Evolutionary conservation across 2,888 invertebrate genomes (phyloP).

Genomic region (Habrosyne pyritoides): DNA sequence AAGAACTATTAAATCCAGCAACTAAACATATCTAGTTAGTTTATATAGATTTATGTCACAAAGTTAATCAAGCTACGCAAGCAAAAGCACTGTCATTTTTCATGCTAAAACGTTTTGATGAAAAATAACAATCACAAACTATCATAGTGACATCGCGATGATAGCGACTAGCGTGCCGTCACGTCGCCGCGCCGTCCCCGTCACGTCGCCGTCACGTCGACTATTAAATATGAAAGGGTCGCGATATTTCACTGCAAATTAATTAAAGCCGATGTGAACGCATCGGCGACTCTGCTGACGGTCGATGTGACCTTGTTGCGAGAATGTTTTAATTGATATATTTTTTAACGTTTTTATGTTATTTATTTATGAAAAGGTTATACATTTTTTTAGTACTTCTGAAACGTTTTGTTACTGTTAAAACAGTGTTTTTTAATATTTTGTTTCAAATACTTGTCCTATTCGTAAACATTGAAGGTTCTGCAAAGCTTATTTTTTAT

Average conservation of each 20-base stretch:
- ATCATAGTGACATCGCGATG: background rate
- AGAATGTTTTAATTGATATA: background rate
- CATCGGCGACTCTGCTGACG: background rate
- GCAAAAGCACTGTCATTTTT: background rate
- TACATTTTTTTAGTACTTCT: no score
- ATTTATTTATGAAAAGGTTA: no score
- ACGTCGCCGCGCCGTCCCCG: background rate
- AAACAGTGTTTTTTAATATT: no score
- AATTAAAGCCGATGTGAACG: conserved; percentile 4
- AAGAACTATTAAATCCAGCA: no score
- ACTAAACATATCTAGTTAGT: background rate
- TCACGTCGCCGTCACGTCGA: conserved; percentile 1
- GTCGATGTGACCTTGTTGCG: background rate
- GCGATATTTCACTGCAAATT: conserved; percentile 6
- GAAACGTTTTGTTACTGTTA: no score
- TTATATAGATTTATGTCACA: background rate
- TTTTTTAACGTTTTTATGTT: no score
- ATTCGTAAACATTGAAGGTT: no score
- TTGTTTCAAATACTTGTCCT: no score
- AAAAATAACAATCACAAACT: background rate
- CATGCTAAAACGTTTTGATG: conserved; percentile 1
- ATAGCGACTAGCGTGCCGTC: background rate
- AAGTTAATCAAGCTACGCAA: background rate
- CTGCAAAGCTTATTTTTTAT: no score
- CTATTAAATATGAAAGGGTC: conserved; percentile 5